A percentile compares a stretch with the other conserved stretches of the same genome.
phyloP scores from a whole-genome alignment of 1,140 invertebrate genomes.

The Drosophila serrata region DNA sequence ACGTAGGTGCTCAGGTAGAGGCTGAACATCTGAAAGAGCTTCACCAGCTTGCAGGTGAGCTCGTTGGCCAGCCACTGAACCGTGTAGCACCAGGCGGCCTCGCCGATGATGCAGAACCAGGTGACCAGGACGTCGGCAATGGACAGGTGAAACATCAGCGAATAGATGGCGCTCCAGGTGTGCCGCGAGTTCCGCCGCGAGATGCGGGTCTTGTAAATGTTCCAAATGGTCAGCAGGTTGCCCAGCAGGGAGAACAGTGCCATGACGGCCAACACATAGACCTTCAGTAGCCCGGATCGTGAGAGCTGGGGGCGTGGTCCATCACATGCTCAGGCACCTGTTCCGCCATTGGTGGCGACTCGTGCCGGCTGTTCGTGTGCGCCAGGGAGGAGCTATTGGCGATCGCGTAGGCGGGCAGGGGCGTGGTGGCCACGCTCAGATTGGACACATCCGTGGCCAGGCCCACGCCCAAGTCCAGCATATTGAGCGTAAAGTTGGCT shows the following conservation, averaged over 20 bases:
- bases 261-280: conserved; percentile 89
- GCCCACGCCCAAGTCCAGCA: conserved; percentile 55
- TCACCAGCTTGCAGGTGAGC: conserved; percentile 92
- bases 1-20: conserved; percentile 94
- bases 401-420: conserved; percentile 62
- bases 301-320: conserved; percentile 88
- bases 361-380: conserved; percentile 61
- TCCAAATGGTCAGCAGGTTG: conserved; percentile 91
- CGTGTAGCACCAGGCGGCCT: conserved; percentile 92
- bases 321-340: conserved; percentile 77
- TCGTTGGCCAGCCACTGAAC: conserved; percentile 93
- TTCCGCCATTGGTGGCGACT: conserved; percentile 56
- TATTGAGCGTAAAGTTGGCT: conserved; percentile 69
- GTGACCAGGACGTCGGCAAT: conserved; percentile 92
- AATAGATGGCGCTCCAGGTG: conserved; percentile 90
- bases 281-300: conserved; percentile 87
- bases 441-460: conserved; percentile 43
- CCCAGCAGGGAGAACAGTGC: conserved; percentile 90
- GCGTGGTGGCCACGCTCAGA: conserved; percentile 13
- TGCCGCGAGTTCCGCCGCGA: conserved; percentile 86
- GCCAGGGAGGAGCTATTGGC: conserved; percentile 55
- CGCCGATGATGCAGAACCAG: conserved; percentile 92
- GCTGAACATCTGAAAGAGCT: conserved; percentile 93
- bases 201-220: conserved; percentile 88
- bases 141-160: conserved; percentile 91